phyloP scores from a whole-genome alignment of 2,113 vertebrate genomes.

The Pristiophorus japonicus region DNA sequence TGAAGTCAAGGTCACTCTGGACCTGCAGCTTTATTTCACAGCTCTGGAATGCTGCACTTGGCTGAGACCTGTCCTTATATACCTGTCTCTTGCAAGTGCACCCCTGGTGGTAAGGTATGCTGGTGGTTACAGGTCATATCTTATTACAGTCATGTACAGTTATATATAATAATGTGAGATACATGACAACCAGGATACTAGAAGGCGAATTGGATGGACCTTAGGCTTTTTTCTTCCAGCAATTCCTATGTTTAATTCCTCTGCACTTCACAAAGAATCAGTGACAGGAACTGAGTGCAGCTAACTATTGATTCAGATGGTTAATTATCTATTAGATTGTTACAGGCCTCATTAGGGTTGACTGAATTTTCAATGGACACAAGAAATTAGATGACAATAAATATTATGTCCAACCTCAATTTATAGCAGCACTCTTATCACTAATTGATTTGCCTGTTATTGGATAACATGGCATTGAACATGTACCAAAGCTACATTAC shows the following conservation, averaged over 20 bases:
- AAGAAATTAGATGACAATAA: background rate
- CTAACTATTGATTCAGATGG: background rate
- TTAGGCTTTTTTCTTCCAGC: background rate
- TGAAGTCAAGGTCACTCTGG: too few relatives aligned
- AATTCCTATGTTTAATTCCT: background rate
- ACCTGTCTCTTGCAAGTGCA: too few relatives aligned
- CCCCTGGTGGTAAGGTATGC: too few relatives aligned
- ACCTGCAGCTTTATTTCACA: too few relatives aligned
- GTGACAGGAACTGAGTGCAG: background rate
- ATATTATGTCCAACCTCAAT: background rate
- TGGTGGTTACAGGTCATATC: too few relatives aligned
- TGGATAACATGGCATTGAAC: background rate
- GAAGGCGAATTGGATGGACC: too few relatives aligned
- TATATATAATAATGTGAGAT: too few relatives aligned
- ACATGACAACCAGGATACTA: too few relatives aligned
- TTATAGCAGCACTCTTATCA: background rate
- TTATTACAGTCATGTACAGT: too few relatives aligned
- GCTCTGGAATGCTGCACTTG: too few relatives aligned
- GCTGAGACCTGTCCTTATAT: too few relatives aligned
- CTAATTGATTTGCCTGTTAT: conserved; percentile 24
- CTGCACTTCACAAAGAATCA: background rate
- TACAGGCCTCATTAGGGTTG: background rate
- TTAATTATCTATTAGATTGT: conserved; percentile 1
- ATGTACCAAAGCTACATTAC: background rate
- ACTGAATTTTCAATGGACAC: background rate